Evolutionary conservation across 2,888 invertebrate genomes (phyloP), one percentile per base, ranked within the genome.

Genomic region (Listrodromus nycthemerus): DNA sequence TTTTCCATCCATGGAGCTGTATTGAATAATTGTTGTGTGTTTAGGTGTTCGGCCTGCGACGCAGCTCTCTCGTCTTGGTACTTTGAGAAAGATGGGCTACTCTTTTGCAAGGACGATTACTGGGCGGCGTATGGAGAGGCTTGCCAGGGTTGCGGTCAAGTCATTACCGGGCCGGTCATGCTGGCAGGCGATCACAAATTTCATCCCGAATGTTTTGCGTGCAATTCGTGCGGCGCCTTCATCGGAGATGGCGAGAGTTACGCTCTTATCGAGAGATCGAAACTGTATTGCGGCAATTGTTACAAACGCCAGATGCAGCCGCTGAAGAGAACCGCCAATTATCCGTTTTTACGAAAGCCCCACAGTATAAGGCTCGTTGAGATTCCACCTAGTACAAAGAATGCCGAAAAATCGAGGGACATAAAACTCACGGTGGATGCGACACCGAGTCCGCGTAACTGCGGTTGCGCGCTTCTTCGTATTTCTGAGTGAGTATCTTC

Each of bases 151-250:
- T 98, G 98, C 93, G 95, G 96, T 81, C 96, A 97, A 94, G 96
- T 97, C 85, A 96, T 96, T 89, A 97, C 97, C 0, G 98, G 98
- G 0, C 98, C 98, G 33, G 97, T 98, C 86, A 98, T 98, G 98
- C 96, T 98, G 85, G 98, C 98, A 27, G 98, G 98, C 41, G 97
- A 97, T 91, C 98, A 98, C 94, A 97, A 98, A 93, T 98, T 98
- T 94, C 98, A 99, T 94, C 98, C 98, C 63, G 98, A 98, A 95
- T 98, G 98, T 94, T 98, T 98, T 94, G 96, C 97, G 90, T 99
- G 98, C 93, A 95, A 95, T 67, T 95, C 96, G 41, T 98, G 98
- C 93, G 95, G 95, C 45, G 95, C 96, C 3, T 98, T 97, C 92
- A 97, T 98, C 89, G 98, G 98, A 84, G 98, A 98, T 94, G 98